Evolutionary conservation across 1,140 invertebrate species (phyloP).

Genomic region (Cyclina sinensis): DNA sequence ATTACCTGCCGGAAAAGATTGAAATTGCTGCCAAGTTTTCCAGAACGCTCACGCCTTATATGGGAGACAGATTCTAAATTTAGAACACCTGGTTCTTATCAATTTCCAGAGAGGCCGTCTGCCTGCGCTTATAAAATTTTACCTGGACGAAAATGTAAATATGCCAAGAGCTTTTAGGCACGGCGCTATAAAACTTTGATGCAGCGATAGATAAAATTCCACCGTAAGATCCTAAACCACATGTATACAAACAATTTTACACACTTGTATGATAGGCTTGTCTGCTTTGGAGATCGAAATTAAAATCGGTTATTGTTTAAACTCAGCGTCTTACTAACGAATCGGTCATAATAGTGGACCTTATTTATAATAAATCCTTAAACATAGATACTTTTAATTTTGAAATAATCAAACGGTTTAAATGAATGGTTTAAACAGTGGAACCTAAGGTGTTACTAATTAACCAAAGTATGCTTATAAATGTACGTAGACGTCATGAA

Average conservation of each 20-base stretch:
- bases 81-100: slow-evolving; percentile 45
- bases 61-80: slow-evolving; percentile 55
- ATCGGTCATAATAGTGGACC: no score
- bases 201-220: slow-evolving; percentile 31
- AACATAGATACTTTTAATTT: no score
- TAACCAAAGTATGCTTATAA: no score
- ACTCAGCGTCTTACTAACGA: no score
- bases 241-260: slow-evolving; percentile 2
- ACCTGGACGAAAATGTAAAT: slow-evolving; percentile 26
- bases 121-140: slow-evolving; percentile 11
- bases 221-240: neutral
- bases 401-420: no score
- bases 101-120: slow-evolving; percentile 2
- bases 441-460: no score
- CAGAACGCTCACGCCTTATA: slow-evolving; percentile 52
- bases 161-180: slow-evolving; percentile 27
- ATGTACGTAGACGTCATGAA: no score
- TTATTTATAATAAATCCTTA: no score
- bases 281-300: no score
- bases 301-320: no score
- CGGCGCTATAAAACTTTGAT: neutral
- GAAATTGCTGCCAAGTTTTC: slow-evolving; percentile 29
- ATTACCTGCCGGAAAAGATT: slow-evolving; percentile 25
- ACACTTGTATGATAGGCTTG: no score
- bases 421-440: no score